A percentile compares a stretch with the other conserved stretches of the same genome.
phyloP scores from a whole-genome alignment of 2,888 invertebrate species.

The Acholoe squamosa region DNA sequence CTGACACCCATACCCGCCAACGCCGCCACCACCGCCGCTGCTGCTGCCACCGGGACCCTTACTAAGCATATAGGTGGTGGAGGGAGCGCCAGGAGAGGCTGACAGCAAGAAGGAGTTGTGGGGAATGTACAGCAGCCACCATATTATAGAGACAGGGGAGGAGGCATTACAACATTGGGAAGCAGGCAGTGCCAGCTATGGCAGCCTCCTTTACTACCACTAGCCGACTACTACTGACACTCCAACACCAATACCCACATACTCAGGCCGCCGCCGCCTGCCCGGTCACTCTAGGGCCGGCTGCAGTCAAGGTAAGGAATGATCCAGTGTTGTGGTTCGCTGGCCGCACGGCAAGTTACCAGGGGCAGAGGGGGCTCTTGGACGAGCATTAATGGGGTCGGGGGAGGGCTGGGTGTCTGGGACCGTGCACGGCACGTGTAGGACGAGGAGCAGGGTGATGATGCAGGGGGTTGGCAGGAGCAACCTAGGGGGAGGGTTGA shows the following conservation, averaged over 20 bases:
- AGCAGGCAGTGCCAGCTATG: not conserved
- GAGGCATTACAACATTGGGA: not conserved
- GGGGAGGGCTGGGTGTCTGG: not conserved
- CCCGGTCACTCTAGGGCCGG: not conserved
- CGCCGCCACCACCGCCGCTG: not conserved
- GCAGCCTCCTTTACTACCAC: not conserved
- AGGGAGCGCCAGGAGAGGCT: too few relatives aligned
- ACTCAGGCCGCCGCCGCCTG: not conserved
- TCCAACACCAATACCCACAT: conserved; percentile 1
- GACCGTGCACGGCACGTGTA: not conserved
- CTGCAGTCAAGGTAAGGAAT: not conserved
- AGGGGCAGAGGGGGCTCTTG: not conserved
- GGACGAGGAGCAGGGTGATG: not conserved
- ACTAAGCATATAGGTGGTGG: not conserved
- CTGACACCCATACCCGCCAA: not conserved
- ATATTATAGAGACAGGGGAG: not conserved
- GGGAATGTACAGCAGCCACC: not conserved
- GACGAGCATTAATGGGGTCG: not conserved
- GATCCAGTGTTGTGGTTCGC: conserved; percentile 10
- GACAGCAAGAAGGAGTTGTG: too few relatives aligned
- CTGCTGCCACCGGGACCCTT: not conserved
- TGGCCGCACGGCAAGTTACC: not conserved
- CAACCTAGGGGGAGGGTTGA: not conserved
- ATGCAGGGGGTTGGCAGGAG: not conserved
- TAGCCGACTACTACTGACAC: not conserved